Evolutionary conservation across 2,797 vertebrate species (phyloP).

Genomic region (Pantherophis vulpinus): DNA sequence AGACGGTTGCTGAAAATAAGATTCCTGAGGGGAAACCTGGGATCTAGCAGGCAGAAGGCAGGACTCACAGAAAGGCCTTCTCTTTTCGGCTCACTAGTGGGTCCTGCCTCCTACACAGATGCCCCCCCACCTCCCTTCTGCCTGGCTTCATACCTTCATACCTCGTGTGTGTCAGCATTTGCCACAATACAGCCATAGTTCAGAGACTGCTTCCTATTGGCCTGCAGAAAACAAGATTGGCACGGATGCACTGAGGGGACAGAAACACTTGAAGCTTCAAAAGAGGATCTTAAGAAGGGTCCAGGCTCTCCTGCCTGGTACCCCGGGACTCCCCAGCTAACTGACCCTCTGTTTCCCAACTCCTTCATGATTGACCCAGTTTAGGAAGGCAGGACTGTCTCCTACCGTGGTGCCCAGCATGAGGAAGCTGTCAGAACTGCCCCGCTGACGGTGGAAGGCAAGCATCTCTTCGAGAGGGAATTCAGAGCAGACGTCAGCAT

Average conservation of each 20-base stretch:
- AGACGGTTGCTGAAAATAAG: neutral
- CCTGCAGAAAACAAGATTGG: constrained; percentile 69
- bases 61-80: too few relatives aligned
- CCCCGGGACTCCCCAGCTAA: neutral
- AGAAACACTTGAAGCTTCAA: neutral
- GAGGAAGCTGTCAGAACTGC: constrained; percentile 81
- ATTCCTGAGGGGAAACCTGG: neutral
- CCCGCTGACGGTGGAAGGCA: constrained; percentile 80
- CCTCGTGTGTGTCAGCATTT: constrained; percentile 87
- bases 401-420: constrained; percentile 94
- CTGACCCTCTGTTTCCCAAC: neutral
- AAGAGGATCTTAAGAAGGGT: neutral
- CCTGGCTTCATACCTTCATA: constrained; percentile 52
- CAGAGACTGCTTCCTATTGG: constrained; percentile 94
- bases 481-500: constrained; percentile 93
- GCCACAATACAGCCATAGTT: constrained; percentile 98
- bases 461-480: constrained; percentile 93
- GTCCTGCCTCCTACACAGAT: neutral
- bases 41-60: neutral
- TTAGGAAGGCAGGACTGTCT: neutral
- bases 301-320: neutral
- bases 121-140: neutral
- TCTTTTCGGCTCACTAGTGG: neutral
- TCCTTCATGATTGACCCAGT: neutral
- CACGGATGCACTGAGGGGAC: neutral